phyloP scores from a whole-genome alignment of 2,113 vertebrate genomes.

The Myiozetetes cayanensis region DNA sequence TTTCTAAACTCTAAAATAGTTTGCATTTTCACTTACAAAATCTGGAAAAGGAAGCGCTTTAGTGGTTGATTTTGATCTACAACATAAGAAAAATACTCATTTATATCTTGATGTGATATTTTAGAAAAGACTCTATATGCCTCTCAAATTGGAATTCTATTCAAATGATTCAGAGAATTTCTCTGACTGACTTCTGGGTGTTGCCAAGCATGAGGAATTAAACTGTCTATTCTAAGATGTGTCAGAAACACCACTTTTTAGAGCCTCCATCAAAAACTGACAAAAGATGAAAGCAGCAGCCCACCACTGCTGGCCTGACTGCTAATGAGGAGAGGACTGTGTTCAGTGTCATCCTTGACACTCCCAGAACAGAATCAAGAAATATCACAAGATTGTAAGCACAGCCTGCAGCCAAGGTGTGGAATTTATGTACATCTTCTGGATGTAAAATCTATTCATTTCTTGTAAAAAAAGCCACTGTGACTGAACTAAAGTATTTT shows the following conservation, averaged over 20 bases:
- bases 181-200: not conserved
- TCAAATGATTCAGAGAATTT: not conserved
- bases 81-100: not conserved
- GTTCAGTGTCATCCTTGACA: not conserved
- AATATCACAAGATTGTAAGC: not conserved
- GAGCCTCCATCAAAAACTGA: not conserved
- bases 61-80: not conserved
- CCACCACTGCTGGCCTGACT: not conserved
- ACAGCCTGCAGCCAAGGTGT: not conserved
- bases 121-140: not conserved
- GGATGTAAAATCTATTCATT: not conserved
- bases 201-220: not conserved
- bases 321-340: not conserved
- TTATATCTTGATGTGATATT: not conserved
- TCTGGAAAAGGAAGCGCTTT: not conserved
- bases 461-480: not conserved
- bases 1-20: not conserved
- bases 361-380: not conserved
- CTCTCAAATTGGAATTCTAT: not conserved
- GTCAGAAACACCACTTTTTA: not conserved
- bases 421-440: not conserved
- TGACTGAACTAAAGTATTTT: not conserved
- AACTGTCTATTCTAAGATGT: not conserved
- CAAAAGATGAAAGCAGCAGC: not conserved
- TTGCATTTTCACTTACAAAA: not conserved